These are phyloP conservation scores for Adelphocoris suturalis DNA, from an alignment of 2,888 invertebrate genomes.

Conservation along the genomic window DNA sequence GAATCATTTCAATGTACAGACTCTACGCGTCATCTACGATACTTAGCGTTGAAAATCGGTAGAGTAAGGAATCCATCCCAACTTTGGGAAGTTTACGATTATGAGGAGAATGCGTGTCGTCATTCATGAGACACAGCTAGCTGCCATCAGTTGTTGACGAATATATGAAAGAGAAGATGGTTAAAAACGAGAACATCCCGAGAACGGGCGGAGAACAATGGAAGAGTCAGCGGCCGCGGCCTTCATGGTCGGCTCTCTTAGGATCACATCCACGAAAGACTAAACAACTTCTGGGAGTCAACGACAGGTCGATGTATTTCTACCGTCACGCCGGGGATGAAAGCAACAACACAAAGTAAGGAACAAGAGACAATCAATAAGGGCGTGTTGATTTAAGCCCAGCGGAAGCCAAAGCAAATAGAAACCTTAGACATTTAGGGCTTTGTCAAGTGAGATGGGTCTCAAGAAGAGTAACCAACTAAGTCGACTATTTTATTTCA, in stretches of 20 bases:
- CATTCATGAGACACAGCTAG: neutral
- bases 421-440: conserved; percentile 16
- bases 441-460: neutral
- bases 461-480: no score
- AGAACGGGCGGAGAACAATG: neutral
- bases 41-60: no score
- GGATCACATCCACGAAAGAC: conserved; percentile 15
- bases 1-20: neutral
- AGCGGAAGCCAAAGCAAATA: conserved; percentile 3
- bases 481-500: no score
- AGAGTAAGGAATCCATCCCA: no score
- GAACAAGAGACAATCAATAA: neutral
- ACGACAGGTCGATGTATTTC: conserved; percentile 22
- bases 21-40: no score
- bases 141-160: neutral
- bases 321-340: neutral
- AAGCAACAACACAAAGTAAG: neutral
- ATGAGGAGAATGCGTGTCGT: neutral
- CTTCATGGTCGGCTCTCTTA: neutral
- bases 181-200: neutral
- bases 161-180: neutral
- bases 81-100: neutral
- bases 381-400: neutral
- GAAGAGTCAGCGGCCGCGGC: conserved; percentile 10
- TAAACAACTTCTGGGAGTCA: neutral